These are phyloP conservation scores for Dendropsophus ebraccatus DNA, from an alignment of 2,113 vertebrate genomes.

Conservation along the genomic window DNA sequence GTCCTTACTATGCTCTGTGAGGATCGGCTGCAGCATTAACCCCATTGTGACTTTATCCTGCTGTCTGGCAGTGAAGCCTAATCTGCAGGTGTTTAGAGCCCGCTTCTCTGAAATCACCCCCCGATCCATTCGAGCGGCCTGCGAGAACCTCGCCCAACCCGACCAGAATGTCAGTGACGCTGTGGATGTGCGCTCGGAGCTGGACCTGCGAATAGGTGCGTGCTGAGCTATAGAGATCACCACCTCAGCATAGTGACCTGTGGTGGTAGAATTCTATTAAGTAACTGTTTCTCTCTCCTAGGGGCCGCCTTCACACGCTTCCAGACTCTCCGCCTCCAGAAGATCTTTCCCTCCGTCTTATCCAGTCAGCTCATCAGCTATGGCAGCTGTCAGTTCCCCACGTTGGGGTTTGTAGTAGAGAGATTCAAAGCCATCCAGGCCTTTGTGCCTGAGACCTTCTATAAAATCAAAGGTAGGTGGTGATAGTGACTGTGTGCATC, in stretches of 20 bases:
- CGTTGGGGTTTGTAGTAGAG: slow-evolving; percentile 95
- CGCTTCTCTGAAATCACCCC: slow-evolving; percentile 96
- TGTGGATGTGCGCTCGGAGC: slow-evolving; percentile 91
- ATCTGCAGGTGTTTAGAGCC: slow-evolving; percentile 86
- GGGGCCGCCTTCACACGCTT: slow-evolving; percentile 99
- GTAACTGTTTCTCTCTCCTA: no score
- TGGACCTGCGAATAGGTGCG: slow-evolving; percentile 92
- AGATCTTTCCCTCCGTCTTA: slow-evolving; percentile 88
- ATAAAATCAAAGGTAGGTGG: slow-evolving; percentile 90
- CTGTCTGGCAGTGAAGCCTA: slow-evolving; percentile 80
- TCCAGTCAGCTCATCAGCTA: slow-evolving; percentile 96
- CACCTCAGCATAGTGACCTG: not conserved
- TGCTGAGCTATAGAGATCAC: not conserved
- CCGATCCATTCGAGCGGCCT: slow-evolving; percentile 82
- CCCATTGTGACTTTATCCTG: not conserved
- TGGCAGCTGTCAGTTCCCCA: slow-evolving; percentile 98
- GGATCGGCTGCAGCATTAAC: not conserved
- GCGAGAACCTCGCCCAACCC: slow-evolving; percentile 85
- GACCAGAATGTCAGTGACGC: slow-evolving; percentile 85
- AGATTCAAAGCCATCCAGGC: slow-evolving; percentile 98
- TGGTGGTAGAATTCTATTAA: no score
- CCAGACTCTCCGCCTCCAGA: slow-evolving; percentile 91
- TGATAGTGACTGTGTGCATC: not conserved
- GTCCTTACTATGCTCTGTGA: not conserved
- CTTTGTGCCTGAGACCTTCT: slow-evolving; percentile 94